Base-by-base conservation (phyloP, 2,797 vertebrate genomes). In the Heterohyrax brucei region DNA sequence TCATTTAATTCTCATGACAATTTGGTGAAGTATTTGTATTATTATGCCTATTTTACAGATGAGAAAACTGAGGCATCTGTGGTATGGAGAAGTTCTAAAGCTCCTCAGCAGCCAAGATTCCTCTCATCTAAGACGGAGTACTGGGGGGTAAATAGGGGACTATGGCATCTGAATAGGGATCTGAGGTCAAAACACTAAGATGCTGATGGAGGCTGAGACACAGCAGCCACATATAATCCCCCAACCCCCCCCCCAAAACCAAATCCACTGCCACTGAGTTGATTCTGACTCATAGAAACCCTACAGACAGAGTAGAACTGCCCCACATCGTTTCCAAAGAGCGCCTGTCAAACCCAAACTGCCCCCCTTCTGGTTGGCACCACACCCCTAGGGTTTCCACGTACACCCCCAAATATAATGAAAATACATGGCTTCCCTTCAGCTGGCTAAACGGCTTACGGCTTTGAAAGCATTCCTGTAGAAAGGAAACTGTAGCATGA, bases 11-110 rank as follows among this genome's bases (percentile, higher is more conserved):
- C 64, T 77, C 48, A 24, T 22, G 82, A 76, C 6, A 66, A 53
- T 70, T 62, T 73, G n/a, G 33, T 66, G 22, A 72, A 22, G 9
- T 61, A 30, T 26, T 39, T 72, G 62, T 64, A 44, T 44, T 46
- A 91, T 66, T 33, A 73, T 44, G 77, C 24, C 59, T 46, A 26
- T 62, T 72, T 93, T 62, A 91, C 8, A 77, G 59, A 87, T 78
- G 61, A 83, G 28, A 33, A 80, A 91, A 73, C 33, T n/a, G 72
- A 87, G 44, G 39, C 28, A 66, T 61, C 30, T 62, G 10, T 10
- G 14, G 22, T 50, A 26, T 10, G 28, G 44, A 66, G 46, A 81
- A 7, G 16, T 80, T 89, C 76, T 75, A 26, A 76, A 68, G 24
- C 13, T 66, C 19, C 30, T 39, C 3, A 70, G 68, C 21, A 59